Base-by-base conservation (phyloP, 2,888 invertebrate genomes). In the Rhogogaster chlorosoma region DNA sequence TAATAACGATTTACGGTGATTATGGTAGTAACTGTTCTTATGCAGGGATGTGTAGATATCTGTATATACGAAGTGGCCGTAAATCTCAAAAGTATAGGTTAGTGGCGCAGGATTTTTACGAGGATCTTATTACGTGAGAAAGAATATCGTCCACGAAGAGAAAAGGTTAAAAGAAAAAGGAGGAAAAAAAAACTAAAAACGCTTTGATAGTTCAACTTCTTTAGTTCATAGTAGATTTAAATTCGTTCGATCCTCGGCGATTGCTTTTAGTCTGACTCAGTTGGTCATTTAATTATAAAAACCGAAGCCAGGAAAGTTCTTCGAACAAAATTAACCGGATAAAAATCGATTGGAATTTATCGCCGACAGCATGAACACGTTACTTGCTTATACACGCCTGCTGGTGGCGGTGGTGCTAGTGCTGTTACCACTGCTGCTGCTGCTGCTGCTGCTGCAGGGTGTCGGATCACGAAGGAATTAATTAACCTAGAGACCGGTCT, bases 271-370 rank as follows among this genome's bases (percentile, higher is more conserved):
- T 67, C 29, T 67, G 29, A 67, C 29, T 26, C 18, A 32, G 67
- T 67, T 67, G 67, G 29, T 32, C 67, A 32, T 67, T 67, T 67
- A 18, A 67, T 67, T 67, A 32, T 32, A 29, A 32, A 18, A 22
- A 38, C 22, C 22, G 38, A 73, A 38, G 73, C 73, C 38, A 22
- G 42, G 9, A 15, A 38, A 42, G 73, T 73, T 38, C 42, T 73
- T 29, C 73, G 73, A 42, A 73, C 38, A 42, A 73, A 73, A 73
- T 73, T 73, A 73, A 73, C 73, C 73, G 73, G 26, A 49, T 53
- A 38, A 77, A 77, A 77, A 77, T 77, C 77, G 53, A 77, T 77
- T 15, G 29, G 49, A 61, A 61, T 80, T 80, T 80, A 80, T 80
- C 22, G 61, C 15, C 36, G 57, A 61, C 61, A 61, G 26, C 32